These are phyloP conservation scores for Nowickia ferox DNA, from an alignment of 2,888 invertebrate species.

Conservation along the genomic window DNA sequence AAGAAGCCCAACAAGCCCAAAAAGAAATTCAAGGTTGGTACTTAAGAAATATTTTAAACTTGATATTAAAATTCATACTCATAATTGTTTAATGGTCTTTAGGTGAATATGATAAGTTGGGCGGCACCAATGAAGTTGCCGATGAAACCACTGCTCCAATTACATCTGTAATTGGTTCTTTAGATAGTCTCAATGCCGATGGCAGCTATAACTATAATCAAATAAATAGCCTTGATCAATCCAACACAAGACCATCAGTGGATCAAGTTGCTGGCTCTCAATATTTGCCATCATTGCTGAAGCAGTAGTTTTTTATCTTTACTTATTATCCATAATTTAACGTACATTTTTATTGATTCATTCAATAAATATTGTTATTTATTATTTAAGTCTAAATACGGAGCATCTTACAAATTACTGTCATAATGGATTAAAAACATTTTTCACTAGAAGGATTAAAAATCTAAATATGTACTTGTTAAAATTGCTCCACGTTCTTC, in stretches of 20 bases:
- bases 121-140: constrained; percentile 79
- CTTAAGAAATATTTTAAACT: neutral
- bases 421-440: constrained; percentile 29
- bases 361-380: constrained; percentile 41
- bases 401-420: constrained; percentile 43
- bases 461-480: neutral
- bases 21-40: constrained; percentile 79
- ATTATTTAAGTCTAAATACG: constrained; percentile 48
- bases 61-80: neutral
- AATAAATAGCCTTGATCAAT: neutral
- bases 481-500: neutral
- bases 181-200: constrained; percentile 74
- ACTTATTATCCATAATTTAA: constrained; percentile 10
- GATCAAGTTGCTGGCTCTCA: constrained; percentile 74
- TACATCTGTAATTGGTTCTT: constrained; percentile 79
- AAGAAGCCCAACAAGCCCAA: constrained; percentile 81
- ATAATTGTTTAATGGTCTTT: constrained; percentile 8
- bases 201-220: constrained; percentile 78
- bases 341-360: constrained; percentile 5
- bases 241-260: neutral
- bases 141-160: constrained; percentile 79
- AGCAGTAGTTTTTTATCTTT: constrained; percentile 34
- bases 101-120: constrained; percentile 81
- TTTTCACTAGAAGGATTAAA: constrained; percentile 22
- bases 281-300: constrained; percentile 76